A percentile compares a stretch with the other conserved stretches of the same genome.
phyloP scores from a whole-genome alignment of 2,797 vertebrate genomes.

The Brotula barbata region DNA sequence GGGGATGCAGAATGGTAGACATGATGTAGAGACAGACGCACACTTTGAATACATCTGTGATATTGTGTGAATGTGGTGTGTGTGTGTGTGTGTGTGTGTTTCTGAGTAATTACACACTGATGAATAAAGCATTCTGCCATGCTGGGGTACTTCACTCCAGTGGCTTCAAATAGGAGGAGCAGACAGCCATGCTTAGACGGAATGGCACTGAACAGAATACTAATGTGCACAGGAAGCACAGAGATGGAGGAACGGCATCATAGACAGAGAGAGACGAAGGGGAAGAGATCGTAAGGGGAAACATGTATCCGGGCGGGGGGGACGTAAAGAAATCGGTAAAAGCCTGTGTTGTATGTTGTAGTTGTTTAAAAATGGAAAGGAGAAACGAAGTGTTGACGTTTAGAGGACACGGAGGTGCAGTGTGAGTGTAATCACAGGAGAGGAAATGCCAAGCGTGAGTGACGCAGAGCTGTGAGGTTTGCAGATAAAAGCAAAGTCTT shows the following conservation, averaged over 20 bases:
- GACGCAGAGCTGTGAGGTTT: not conserved
- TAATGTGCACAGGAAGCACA: slow-evolving; percentile 62
- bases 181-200: slow-evolving; percentile 63
- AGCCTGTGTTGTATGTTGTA: too few relatives aligned
- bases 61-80: slow-evolving; percentile 11
- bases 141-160: slow-evolving; percentile 49
- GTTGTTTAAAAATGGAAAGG: not conserved
- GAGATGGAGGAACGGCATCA: slow-evolving; percentile 35
- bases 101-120: slow-evolving; percentile 58
- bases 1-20: not conserved
- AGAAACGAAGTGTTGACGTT: slow-evolving; percentile 15
- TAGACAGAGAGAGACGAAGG: slow-evolving; percentile 20
- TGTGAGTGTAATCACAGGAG: slow-evolving; percentile 17
- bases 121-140: slow-evolving; percentile 54
- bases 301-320: slow-evolving; percentile 19
- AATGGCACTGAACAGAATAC: slow-evolving; percentile 71
- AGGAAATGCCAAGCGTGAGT: slow-evolving; percentile 14
- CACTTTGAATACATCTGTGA: slow-evolving; percentile 15
- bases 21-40: slow-evolving; percentile 24
- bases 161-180: slow-evolving; percentile 56
- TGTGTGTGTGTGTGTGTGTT: slow-evolving; percentile 29
- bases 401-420: slow-evolving; percentile 26
- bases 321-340: slow-evolving; percentile 16
- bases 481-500: slow-evolving; percentile 1
- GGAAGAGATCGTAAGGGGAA: slow-evolving; percentile 17